Evolutionary conservation across 92 coral and sea anemone species (phyloP), one percentile per base, ranked within the genome.

Genomic region (Muricea muricata): DNA sequence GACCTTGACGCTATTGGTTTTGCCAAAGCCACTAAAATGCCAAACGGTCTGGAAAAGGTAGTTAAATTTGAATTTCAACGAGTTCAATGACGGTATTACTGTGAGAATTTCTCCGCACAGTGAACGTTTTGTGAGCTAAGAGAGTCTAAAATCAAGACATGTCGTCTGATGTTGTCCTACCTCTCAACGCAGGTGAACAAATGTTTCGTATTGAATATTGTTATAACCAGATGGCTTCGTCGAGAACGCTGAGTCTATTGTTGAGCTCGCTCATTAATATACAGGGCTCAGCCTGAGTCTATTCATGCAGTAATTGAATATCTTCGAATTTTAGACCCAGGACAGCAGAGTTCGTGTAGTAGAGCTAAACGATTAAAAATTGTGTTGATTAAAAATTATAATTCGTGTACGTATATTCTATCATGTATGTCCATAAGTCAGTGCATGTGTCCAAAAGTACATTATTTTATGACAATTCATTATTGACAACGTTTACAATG

Each of bases 141-240:
- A n/a, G 21, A 24, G 57, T 41, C 79, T 50, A 50, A 39, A 45
- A 73, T 7, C 34, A 29, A 73, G 23, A 72, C 31, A 35, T 26
- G 35, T 37, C 56, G 34, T 46, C 18, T 41, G 57, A 73, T 41
- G 54, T 50, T 33, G 48, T 70, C 54, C 21, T 41, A 73, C 79
- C 58, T 73, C 57, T 73, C 79, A 73, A 73, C 79, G 58, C 79
- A 73, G 56, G 57, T 73, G 57, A 73, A 28, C 79, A 70, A 70
- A 70, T 70, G 76, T 70, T 70, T 70, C 79, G 56, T 13, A 42
- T 41, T 73, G n/a, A 42, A 24, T 73, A 50, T 6, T 73, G 35
- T 37, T 45, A 6, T 42, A 41, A 28, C 56, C 79, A 73, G 79
- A 73, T 73, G 79, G 55, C 79, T 73, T 73, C 76, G 10, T 42